phyloP scores from a whole-genome alignment of 2,113 vertebrate species.

The Oncorhynchus nerka region DNA sequence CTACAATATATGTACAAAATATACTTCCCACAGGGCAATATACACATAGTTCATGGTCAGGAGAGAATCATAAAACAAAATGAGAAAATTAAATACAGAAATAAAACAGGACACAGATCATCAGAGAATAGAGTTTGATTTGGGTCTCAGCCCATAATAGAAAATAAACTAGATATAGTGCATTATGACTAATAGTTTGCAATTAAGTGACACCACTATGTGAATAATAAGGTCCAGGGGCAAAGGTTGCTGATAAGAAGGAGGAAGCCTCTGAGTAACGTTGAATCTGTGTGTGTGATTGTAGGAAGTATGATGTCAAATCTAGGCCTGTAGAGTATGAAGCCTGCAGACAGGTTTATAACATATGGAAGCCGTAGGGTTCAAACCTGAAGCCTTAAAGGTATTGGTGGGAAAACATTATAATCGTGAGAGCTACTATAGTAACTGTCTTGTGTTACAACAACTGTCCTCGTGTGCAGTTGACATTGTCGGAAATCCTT shows the following conservation, averaged over 20 bases:
- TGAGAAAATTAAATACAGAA: background rate
- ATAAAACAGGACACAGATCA: slow-evolving; percentile 1
- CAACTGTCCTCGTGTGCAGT: slow-evolving; percentile 1
- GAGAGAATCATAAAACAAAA: slow-evolving; percentile 5
- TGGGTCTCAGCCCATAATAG: background rate
- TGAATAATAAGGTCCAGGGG: background rate
- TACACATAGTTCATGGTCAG: background rate
- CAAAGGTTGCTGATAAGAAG: slow-evolving; percentile 28
- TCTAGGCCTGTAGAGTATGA: background rate
- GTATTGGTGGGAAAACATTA: too few species aligned
- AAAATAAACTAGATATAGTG: background rate
- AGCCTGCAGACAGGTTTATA: background rate
- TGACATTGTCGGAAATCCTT: background rate
- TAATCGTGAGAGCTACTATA: too few species aligned
- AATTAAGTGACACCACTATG: background rate
- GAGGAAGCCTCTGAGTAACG: slow-evolving; percentile 11
- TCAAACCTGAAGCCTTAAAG: too few species aligned
- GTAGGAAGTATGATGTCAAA: background rate
- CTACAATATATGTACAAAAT: background rate
- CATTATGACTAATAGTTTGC: background rate
- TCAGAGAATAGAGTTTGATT: background rate
- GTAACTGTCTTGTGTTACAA: background rate
- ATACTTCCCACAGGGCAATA: slow-evolving; percentile 6
- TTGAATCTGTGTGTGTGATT: background rate
- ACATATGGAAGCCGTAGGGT: background rate